These are phyloP conservation scores for Zaprionus davidi DNA, from an alignment of 1,140 invertebrate genomes.

Conservation along the genomic window DNA sequence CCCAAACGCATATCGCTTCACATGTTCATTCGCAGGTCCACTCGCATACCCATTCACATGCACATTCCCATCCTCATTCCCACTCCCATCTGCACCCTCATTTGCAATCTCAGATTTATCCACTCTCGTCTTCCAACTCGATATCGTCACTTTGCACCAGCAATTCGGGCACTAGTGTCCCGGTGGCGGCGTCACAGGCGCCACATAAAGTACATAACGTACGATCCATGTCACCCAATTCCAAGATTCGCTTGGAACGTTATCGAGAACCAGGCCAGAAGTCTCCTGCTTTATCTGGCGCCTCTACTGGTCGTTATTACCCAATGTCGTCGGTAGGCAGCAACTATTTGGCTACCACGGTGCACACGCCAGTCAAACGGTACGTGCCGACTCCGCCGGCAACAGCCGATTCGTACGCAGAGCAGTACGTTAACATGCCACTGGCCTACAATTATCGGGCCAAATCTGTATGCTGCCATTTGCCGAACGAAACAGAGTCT, in stretches of 20 bases:
- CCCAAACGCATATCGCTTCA: slow-evolving; percentile 12
- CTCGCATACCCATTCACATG: slow-evolving; percentile 3
- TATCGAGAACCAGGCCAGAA: slow-evolving; percentile 62
- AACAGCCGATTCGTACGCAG: slow-evolving; percentile 60
- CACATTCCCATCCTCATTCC: slow-evolving; percentile 20
- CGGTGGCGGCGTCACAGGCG: slow-evolving; percentile 16
- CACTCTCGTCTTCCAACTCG: slow-evolving; percentile 46
- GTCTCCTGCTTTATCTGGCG: slow-evolving; percentile 34
- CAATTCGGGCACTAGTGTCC: slow-evolving; percentile 16
- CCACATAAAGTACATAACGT: slow-evolving; percentile 31
- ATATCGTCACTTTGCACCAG: slow-evolving; percentile 42
- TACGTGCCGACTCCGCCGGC: slow-evolving; percentile 83
- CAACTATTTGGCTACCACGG: slow-evolving; percentile 74
- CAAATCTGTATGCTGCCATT: slow-evolving; percentile 63
- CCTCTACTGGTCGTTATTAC: slow-evolving; percentile 45
- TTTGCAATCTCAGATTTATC: slow-evolving; percentile 22
- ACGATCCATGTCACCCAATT: slow-evolving; percentile 68
- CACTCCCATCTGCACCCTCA: slow-evolving; percentile 32
- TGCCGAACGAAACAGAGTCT: slow-evolving; percentile 18
- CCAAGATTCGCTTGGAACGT: slow-evolving; percentile 65
- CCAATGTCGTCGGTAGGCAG: slow-evolving; percentile 53
- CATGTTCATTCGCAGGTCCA: slow-evolving; percentile 7
- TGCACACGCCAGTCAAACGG: slow-evolving; percentile 82
- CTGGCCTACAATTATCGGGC: slow-evolving; percentile 58
- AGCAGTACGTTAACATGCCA: slow-evolving; percentile 68